Evolutionary conservation across 2,888 invertebrate species (phyloP), one percentile per base, ranked within the genome.

Genomic region (Rutpela maculata): DNA sequence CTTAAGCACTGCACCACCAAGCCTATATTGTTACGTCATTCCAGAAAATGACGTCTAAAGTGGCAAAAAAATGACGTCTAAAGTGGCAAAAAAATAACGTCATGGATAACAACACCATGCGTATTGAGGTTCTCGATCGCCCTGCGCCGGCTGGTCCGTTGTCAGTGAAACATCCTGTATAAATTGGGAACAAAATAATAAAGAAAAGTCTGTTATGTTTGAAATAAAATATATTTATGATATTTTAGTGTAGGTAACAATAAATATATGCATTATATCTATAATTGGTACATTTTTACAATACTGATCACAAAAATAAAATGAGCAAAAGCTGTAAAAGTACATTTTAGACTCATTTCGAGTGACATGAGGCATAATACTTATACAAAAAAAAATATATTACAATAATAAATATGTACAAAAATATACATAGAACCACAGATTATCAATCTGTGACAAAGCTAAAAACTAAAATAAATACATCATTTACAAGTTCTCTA

Each of bases 251-350:
- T 38, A n/a, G n/a, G n/a, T n/a, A 65, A 43, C 43, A 43, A 63
- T 65, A 38, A 63, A 43, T 38, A 43, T 38, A 15, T 43, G 35
- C 43, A 43, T 15, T 65, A 65, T 63, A 35, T 31, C 17, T 35
- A 17, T 18, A 43, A 62, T 17, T 31, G 65, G 18, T 17, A 65
- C 38, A 26, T 26, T 63, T 19, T 50, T 60, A 19, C 38, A 70
- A 70, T 70, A 70, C 70, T 70, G 70, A 70, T 70, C 70, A 70
- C 60, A 70, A 70, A 50, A n/a, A 17, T 9, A 43, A 60, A 60
- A 59, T 50, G 43, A 43, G 70, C 17, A 38, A 65, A 22, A 12
- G 15, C 59, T 38, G 11, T 43, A 65, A 43, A 43, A 3, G 62
- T 63, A 56, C 18, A 19, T 60, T 60, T 70, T 70, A 60, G 19